These are phyloP conservation scores for Drosophila limbata DNA, from an alignment of 2,888 invertebrate genomes.

Conservation along the genomic window DNA sequence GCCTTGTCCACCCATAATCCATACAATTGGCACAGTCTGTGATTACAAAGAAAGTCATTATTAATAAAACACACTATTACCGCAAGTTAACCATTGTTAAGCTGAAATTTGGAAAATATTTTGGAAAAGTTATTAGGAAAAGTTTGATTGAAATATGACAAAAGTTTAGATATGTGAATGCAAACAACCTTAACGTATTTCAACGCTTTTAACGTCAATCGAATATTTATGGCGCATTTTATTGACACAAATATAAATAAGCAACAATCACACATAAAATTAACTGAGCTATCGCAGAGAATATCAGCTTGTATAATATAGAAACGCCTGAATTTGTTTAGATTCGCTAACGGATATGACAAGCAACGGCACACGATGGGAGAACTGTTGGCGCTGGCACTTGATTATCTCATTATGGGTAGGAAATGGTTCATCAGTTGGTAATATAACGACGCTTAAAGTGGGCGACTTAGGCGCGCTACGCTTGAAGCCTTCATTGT, in stretches of 20 bases:
- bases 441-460: slow-evolving; percentile 78
- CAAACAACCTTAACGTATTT: not conserved
- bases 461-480: slow-evolving; percentile 76
- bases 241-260: slow-evolving; percentile 26
- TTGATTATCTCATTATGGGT: slow-evolving; percentile 72
- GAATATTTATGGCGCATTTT: slow-evolving; percentile 24
- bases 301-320: slow-evolving; percentile 82
- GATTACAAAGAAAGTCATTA: not conserved
- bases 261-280: slow-evolving; percentile 28
- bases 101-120: not conserved
- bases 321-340: slow-evolving; percentile 84
- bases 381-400: slow-evolving; percentile 66
- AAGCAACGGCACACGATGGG: slow-evolving; percentile 73
- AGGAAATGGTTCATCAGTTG: slow-evolving; percentile 73
- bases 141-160: slow-evolving; percentile 7
- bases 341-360: slow-evolving; percentile 84
- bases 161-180: slow-evolving; percentile 2
- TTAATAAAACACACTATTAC: not conserved
- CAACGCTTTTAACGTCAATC: slow-evolving; percentile 24
- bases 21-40: slow-evolving; percentile 90
- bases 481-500: slow-evolving; percentile 77
- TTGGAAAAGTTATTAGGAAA: not conserved
- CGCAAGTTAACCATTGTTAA: slow-evolving; percentile 18
- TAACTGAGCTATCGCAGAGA: slow-evolving; percentile 32
- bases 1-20: slow-evolving; percentile 96